Evolutionary conservation across 2,888 invertebrate species (phyloP), one percentile per base, ranked within the genome.

Genomic region (Drosophila colorata): DNA sequence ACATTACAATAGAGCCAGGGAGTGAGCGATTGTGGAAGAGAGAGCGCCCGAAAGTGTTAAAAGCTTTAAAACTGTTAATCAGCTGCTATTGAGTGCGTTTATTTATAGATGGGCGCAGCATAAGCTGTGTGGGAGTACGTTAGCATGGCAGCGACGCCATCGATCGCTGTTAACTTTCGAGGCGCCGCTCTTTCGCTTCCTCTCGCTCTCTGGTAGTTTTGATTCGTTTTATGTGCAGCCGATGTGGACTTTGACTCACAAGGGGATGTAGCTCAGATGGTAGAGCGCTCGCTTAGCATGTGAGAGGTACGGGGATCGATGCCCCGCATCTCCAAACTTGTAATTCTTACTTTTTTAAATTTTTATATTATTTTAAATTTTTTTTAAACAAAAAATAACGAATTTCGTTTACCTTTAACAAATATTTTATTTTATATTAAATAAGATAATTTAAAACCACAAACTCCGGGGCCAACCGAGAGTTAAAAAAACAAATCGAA

Each of bases 221-320:
- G 25, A 23, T 35, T 35, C 16, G n/a, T 40, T 18, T 70, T 44
- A 53, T 58, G 23, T 55, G 46, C 43, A 4, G 51, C 8, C 2
- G 14, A 51, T 51, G 44, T 16, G 31, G 16, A 14, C 20, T n/a
- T 0, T 2, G n/a, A 4, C 0, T 4, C 33, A 77, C 49, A 68
- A 33, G 91, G 91, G 90, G 91, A 91, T 90, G 90, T 91, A 91
- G 90, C 90, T 90, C 90, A 91, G 90, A 90, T 90, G 90, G 91
- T 91, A 90, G 90, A 90, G 91, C 90, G 91, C 90, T 90, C 90
- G 91, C 90, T 90, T 90, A 91, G 91, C 90, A 91, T 90, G 91
- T 91, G 90, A 91, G 90, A 91, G 90, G 90, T 91, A 90, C 90
- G 90, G 91, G 90, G 91, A 90, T 90, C 90, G 89, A 90, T 90